A percentile compares a stretch with the other conserved stretches of the same genome.
Evolutionary conservation across 1,140 invertebrate genomes (phyloP).

Genomic region (Hesperophylax magnus): DNA sequence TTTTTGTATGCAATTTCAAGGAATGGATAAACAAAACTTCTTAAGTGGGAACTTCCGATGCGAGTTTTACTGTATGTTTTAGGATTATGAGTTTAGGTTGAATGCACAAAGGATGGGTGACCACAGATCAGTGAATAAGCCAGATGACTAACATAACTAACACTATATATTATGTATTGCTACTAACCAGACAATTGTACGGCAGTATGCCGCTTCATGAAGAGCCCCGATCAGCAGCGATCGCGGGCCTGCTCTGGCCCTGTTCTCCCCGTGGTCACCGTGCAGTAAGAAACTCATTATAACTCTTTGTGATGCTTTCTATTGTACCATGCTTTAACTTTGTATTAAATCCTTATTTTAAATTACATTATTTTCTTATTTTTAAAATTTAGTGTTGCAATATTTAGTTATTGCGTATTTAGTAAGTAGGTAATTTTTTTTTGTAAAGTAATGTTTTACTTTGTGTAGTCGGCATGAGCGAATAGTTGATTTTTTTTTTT

Average conservation of each 20-base stretch:
- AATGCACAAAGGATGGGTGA: too few species aligned
- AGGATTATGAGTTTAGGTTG: too few species aligned
- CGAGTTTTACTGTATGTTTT: too few species aligned
- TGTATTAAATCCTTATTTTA: not conserved
- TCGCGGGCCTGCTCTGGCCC: slow-evolving; percentile 60
- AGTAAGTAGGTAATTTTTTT: too few species aligned
- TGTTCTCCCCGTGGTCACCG: slow-evolving; percentile 66
- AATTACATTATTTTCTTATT: not conserved
- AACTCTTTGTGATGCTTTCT: too few species aligned
- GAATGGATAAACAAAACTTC: too few species aligned
- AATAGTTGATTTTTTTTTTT: too few species aligned
- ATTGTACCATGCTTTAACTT: too few species aligned
- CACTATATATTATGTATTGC: not conserved
- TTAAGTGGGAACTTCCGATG: too few species aligned
- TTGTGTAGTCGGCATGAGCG: too few species aligned
- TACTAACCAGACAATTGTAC: slow-evolving; percentile 67
- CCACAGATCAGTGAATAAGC: not conserved
- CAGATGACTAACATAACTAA: not conserved
- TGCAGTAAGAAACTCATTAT: slow-evolving; percentile 65
- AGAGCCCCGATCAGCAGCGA: slow-evolving; percentile 61
- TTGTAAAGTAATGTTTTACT: too few species aligned
- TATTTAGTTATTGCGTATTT: not conserved
- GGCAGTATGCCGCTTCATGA: slow-evolving; percentile 71
- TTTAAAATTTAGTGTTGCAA: not conserved
- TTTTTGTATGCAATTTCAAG: too few species aligned